Evolutionary conservation across 2,797 vertebrate genomes (phyloP).

Genomic region (Eulemur coronatus): DNA sequence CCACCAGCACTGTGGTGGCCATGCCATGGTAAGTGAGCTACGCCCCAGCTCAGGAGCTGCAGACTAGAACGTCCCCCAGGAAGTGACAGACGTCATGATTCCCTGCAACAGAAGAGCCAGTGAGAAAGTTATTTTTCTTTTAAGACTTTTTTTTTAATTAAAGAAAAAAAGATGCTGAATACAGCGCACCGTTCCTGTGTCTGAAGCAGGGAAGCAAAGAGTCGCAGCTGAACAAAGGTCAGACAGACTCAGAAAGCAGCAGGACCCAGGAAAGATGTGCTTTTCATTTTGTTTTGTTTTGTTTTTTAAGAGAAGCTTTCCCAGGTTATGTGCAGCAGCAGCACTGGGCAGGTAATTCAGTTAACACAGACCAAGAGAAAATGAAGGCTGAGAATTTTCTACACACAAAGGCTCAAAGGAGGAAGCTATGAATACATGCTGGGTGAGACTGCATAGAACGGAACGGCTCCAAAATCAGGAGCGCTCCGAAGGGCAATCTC

Average conservation of each 20-base stretch:
- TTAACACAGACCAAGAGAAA: neutral
- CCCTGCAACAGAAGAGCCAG: neutral
- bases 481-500: neutral
- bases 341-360: neutral
- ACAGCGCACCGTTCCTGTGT: neutral
- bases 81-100: neutral
- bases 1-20: neutral
- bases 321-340: neutral
- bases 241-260: neutral
- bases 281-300: neutral
- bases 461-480: neutral
- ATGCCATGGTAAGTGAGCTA: no score
- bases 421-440: no score
- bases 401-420: neutral
- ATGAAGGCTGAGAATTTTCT: neutral
- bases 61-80: neutral
- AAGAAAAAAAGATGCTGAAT: neutral
- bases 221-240: neutral
- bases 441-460: neutral
- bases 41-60: fast-evolving
- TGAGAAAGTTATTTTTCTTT: neutral
- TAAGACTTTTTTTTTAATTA: neutral
- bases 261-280: neutral
- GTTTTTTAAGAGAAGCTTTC: neutral
- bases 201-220: neutral